Conservation (phyloP, 2,888 invertebrate genomes). For the Agrenia bidenticulata region DNA sequence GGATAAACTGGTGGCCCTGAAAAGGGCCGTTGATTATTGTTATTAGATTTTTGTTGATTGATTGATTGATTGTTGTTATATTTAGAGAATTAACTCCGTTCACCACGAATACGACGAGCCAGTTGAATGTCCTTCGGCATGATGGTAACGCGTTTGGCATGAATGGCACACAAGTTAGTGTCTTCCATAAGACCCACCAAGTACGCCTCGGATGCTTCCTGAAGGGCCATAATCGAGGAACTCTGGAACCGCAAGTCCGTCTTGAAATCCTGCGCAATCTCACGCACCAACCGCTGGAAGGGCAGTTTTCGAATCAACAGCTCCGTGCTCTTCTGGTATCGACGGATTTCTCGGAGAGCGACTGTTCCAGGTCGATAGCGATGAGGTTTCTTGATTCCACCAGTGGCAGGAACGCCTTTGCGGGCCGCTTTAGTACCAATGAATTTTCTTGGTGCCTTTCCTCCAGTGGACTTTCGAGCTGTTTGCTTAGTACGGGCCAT, state of each 20-base stretch:
- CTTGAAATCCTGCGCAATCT: constrained; percentile 97
- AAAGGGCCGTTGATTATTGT: no score
- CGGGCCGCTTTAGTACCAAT: constrained; percentile 90
- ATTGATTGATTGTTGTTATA: no score
- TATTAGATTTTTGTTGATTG: no score
- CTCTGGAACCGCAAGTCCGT: constrained; percentile 94
- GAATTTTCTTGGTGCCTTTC: constrained; percentile 94
- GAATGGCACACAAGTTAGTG: constrained; percentile 96
- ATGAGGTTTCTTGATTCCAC: constrained; percentile 95
- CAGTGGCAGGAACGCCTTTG: constrained; percentile 91
- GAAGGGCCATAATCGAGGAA: constrained; percentile 87
- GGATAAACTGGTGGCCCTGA: no score
- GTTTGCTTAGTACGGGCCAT: constrained; percentile 99
- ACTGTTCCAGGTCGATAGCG: constrained; percentile 94
- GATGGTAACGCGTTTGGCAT: constrained; percentile 95
- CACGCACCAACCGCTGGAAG: constrained; percentile 92
- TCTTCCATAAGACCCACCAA: constrained; percentile 95
- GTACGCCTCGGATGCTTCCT: constrained; percentile 88
- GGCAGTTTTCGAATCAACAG: constrained; percentile 92
- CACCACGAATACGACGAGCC: constrained; percentile 93
- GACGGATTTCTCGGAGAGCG: constrained; percentile 93
- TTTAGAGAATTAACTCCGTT: constrained; percentile 76
- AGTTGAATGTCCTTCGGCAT: constrained; percentile 98
- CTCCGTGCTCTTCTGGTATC: constrained; percentile 95
- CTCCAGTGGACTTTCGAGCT: constrained; percentile 95